Evolutionary conservation across 2,797 vertebrate genomes (phyloP).

Genomic region (Mormyrus proboscirostris): DNA sequence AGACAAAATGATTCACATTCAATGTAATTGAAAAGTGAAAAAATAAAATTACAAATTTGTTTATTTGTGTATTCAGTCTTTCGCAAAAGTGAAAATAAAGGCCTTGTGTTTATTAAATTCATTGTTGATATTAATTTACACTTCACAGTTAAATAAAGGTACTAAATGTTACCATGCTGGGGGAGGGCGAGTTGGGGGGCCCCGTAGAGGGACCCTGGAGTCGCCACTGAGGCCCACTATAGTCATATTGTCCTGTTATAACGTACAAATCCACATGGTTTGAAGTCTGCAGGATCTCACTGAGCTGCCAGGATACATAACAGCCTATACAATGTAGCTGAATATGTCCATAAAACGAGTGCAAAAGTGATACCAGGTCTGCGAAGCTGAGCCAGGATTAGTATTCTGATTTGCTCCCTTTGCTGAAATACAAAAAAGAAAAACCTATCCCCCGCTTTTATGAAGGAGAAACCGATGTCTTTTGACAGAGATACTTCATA

Average conservation of each 20-base stretch:
- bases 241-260: neutral
- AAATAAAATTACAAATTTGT: too few relatives aligned
- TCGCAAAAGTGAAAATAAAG: too few relatives aligned
- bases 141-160: neutral
- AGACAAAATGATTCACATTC: neutral
- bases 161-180: neutral
- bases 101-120: too few relatives aligned
- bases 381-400: neutral
- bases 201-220: neutral
- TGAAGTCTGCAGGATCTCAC: neutral
- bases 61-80: too few relatives aligned
- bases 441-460: neutral
- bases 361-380: neutral
- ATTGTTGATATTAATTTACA: too few relatives aligned
- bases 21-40: too few relatives aligned
- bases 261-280: neutral
- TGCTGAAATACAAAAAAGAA: neutral
- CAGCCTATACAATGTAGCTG: neutral
- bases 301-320: neutral
- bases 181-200: neutral
- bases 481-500: slow-evolving; percentile 11
- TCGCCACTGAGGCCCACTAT: neutral
- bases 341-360: neutral
- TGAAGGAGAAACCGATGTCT: neutral
- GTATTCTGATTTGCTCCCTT: slow-evolving; percentile 1